Evolutionary conservation across 2,113 vertebrate genomes (phyloP).

Genomic region (Scomber japonicus): DNA sequence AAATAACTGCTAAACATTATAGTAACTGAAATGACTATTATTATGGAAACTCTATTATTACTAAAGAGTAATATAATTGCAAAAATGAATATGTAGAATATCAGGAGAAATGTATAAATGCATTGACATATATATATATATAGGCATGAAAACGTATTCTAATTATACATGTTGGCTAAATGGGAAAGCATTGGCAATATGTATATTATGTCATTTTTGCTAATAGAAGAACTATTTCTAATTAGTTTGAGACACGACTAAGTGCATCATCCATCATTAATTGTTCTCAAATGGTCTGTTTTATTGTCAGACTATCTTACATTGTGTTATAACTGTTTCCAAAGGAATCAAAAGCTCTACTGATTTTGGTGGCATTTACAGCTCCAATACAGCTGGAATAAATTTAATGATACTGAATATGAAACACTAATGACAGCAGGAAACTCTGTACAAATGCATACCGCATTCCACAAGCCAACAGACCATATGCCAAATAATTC

Average conservation of each 20-base stretch:
- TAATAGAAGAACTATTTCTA: background rate
- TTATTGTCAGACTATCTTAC: background rate
- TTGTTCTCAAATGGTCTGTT: background rate
- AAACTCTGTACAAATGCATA: background rate
- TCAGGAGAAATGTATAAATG: background rate
- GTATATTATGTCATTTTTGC: background rate
- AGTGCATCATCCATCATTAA: background rate
- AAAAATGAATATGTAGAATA: background rate
- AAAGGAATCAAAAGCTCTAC: background rate
- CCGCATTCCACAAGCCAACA: conserved; percentile 2
- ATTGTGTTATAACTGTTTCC: background rate
- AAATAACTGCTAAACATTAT: conserved; percentile 2
- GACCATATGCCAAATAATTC: conserved; percentile 23
- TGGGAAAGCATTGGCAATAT: background rate
- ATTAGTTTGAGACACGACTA: background rate
- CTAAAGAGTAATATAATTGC: background rate
- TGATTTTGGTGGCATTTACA: background rate
- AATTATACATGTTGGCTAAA: background rate
- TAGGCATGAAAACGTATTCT: background rate
- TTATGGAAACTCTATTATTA: background rate
- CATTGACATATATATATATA: background rate
- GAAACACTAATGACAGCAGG: background rate
- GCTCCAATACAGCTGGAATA: background rate
- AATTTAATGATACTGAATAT: background rate
- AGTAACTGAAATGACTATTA: background rate